Evolutionary conservation across 2,888 invertebrate genomes (phyloP).

Genomic region (Noctua comes): DNA sequence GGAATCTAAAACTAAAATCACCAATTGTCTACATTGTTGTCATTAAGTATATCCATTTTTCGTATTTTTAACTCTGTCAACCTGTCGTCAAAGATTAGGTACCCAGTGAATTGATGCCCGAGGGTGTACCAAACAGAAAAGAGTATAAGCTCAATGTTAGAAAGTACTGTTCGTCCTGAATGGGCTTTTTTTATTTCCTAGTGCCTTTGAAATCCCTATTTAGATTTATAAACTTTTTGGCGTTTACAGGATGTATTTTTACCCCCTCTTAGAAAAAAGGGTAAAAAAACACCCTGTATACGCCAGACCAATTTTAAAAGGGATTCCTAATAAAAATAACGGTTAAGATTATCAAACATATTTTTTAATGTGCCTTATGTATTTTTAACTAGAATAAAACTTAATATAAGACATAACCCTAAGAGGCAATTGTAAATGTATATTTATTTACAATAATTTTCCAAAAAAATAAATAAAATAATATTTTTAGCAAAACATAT

Average conservation of each 20-base stretch:
- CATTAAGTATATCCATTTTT: background rate
- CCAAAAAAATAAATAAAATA: slow-evolving; percentile 50
- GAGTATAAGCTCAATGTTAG: background rate
- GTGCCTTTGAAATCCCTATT: background rate
- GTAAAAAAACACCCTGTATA: background rate
- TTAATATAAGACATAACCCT: slow-evolving; percentile 34
- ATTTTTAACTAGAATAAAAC: slow-evolving; percentile 37
- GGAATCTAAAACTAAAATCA: background rate
- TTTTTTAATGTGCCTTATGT: slow-evolving; percentile 35
- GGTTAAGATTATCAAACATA: background rate
- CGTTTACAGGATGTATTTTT: too few species aligned
- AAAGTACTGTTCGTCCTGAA: background rate
- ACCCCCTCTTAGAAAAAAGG: too few species aligned
- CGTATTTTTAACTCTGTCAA: background rate
- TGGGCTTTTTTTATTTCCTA: background rate
- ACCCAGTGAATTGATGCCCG: background rate
- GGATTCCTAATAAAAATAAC: background rate
- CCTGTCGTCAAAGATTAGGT: background rate
- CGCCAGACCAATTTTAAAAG: background rate
- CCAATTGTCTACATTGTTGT: background rate
- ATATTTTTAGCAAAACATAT: slow-evolving; percentile 15
- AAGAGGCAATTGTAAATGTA: slow-evolving; percentile 40
- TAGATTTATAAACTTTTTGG: background rate
- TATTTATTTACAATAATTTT: slow-evolving; percentile 56
- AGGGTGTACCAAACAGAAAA: background rate